Base-by-base conservation (phyloP, 2,888 invertebrate genomes). In the Meiosimyza platycephala region DNA sequence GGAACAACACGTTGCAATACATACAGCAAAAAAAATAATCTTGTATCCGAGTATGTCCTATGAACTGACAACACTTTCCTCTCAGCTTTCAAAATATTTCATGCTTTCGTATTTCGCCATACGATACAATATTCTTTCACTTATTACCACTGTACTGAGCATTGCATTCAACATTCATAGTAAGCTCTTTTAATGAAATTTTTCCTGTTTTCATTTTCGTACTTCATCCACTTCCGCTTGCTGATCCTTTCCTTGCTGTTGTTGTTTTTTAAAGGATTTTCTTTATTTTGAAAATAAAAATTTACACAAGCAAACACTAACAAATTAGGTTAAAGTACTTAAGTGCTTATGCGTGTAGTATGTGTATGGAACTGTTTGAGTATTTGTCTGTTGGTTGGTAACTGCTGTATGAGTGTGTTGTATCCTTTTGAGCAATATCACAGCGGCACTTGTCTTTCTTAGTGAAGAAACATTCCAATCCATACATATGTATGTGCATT, bases 261-360 rank as follows among this genome's bases (percentile, higher is more conserved):
- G 59, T 60, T 60, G 59, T 16, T 54, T 60, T 22, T 33, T 60
- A 18, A 28, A 22, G 22, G 28, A 15, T 12, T 28, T 60, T 60
- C 59, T 60, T 60, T 60, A 60, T 60, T 18, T 60, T 28, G 9
- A 28, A 18, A 12, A 22, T 22, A 13, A 55, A 33, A 60, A 40
- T 55, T 68, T 63, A 40, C 62, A 68, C 62, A 55, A 55, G 60
- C 48, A 67, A 66, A 72, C 51, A 66, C 60, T 67, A 67, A 68
- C 72, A 72, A 72, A 72, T 72, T 72, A 68, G 72, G 62, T 68
- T 72, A 55, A 68, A 67, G 68, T 50, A 55, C 72, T 72, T 68
- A 68, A 22, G 60, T 48, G 52, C 62, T 72, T 60, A 67, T 54
- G 54, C 62, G 60, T 40, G 40, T 40, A 40, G 40, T 64, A 28